A percentile compares a stretch with the other conserved stretches of the same genome.
phyloP scores from a whole-genome alignment of 2,888 invertebrate species.

The Ceramica pisi region DNA sequence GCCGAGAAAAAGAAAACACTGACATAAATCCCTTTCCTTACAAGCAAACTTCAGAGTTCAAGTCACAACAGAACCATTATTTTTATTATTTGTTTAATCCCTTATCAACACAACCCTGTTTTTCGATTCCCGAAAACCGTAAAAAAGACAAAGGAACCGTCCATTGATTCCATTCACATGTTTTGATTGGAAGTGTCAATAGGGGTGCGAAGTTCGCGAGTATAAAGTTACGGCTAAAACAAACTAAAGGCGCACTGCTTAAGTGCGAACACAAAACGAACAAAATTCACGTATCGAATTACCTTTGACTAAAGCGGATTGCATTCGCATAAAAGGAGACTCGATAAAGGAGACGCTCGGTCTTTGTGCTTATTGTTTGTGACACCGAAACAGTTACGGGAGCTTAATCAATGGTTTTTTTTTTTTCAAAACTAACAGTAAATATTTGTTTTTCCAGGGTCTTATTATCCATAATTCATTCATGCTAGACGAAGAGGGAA shows the following conservation, averaged over 20 bases:
- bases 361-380: conserved; percentile 64
- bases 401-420: not conserved
- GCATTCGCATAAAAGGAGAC: conserved; percentile 84
- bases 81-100: conserved; percentile 27
- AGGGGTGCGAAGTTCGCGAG: conserved; percentile 84
- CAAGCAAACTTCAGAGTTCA: not conserved
- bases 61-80: not conserved
- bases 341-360: conserved; percentile 67
- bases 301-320: conserved; percentile 86
- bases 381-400: conserved; percentile 59
- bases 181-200: conserved; percentile 90
- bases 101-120: conserved; percentile 35
- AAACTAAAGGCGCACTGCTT: conserved; percentile 87
- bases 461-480: too few species aligned
- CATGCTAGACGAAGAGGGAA: too few species aligned
- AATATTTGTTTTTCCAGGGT: too few species aligned
- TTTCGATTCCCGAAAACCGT: conserved; percentile 42
- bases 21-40: not conserved
- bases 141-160: conserved; percentile 48
- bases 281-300: conserved; percentile 86
- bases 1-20: not conserved
- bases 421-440: not conserved
- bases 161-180: conserved; percentile 73
- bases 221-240: conserved; percentile 86
- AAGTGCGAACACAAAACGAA: conserved; percentile 90